Conservation (phyloP, 2,888 invertebrate species). For the Sarcophaga rosellei region DNA sequence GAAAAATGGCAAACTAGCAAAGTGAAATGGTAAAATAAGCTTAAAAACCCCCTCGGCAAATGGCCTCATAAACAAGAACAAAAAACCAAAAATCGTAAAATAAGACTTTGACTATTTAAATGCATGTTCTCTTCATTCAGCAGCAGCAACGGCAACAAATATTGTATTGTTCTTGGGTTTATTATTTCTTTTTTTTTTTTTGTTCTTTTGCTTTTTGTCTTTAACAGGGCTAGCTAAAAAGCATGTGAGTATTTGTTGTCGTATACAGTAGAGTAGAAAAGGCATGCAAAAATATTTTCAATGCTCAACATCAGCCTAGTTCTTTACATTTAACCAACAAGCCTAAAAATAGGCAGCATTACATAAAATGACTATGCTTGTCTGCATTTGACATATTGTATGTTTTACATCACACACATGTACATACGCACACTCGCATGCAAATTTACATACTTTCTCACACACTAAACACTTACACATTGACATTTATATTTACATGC, state of each 20-base stretch:
- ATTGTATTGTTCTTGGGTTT: slow-evolving; percentile 38
- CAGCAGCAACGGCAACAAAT: slow-evolving; percentile 18
- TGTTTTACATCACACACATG: slow-evolving; percentile 39
- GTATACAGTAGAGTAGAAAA: not conserved
- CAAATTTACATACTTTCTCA: not conserved
- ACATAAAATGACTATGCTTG: slow-evolving; percentile 64
- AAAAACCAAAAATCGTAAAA: slow-evolving; percentile 9
- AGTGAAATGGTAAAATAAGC: slow-evolving; percentile 9
- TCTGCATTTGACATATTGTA: slow-evolving; percentile 65
- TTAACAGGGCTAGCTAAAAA: not conserved
- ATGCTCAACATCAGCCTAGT: slow-evolving; percentile 53
- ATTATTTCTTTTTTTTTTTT: slow-evolving; percentile 25
- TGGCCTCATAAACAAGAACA: slow-evolving; percentile 44
- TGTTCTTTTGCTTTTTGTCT: not conserved
- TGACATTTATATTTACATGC: not conserved
- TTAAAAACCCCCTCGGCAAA: slow-evolving; percentile 23
- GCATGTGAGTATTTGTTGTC: too few species aligned
- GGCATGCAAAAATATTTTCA: slow-evolving; percentile 47
- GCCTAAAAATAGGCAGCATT: slow-evolving; percentile 63
- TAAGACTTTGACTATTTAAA: slow-evolving; percentile 36
- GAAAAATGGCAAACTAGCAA: too few species aligned
- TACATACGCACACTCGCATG: not conserved
- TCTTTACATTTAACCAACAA: slow-evolving; percentile 50
- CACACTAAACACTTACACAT: not conserved
- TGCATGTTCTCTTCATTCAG: not conserved